Conservation (phyloP, 2,888 invertebrate species). For the Aspidiotus destructor region DNA sequence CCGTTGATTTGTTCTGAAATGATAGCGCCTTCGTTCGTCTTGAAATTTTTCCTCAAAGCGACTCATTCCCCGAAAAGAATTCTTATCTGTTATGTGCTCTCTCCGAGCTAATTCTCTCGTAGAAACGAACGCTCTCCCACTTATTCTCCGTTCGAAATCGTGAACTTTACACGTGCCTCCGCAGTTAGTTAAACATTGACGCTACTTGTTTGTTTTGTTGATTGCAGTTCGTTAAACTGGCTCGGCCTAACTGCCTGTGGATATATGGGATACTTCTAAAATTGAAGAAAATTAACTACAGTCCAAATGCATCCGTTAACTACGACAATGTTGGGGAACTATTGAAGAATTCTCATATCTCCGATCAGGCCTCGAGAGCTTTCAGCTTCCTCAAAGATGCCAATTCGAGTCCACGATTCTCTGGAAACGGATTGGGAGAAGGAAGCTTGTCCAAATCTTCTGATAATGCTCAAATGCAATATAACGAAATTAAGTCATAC, state of each 20-base stretch:
- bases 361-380: constrained; percentile 12
- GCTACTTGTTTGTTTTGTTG: too few species aligned
- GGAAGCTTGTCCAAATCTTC: neutral
- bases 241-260: constrained; percentile 9
- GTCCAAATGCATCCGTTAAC: neutral
- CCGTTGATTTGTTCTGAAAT: too few species aligned
- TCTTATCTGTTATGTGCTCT: too few species aligned
- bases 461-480: neutral
- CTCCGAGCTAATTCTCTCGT: too few species aligned
- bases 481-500: constrained; percentile 11
- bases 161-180: too few species aligned
- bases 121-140: too few species aligned
- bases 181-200: too few species aligned
- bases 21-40: too few species aligned
- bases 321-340: constrained; percentile 21
- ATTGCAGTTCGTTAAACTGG: constrained; percentile 15
- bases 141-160: too few species aligned
- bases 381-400: constrained; percentile 13
- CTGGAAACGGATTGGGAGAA: neutral
- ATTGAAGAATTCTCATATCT: constrained; percentile 13
- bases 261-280: constrained; percentile 16
- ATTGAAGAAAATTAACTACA: constrained; percentile 9
- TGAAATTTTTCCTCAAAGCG: too few species aligned
- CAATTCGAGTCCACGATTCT: neutral
- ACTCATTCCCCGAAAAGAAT: too few species aligned